phyloP scores from a whole-genome alignment of 2,888 invertebrate species.

The Cepaea hortensis region DNA sequence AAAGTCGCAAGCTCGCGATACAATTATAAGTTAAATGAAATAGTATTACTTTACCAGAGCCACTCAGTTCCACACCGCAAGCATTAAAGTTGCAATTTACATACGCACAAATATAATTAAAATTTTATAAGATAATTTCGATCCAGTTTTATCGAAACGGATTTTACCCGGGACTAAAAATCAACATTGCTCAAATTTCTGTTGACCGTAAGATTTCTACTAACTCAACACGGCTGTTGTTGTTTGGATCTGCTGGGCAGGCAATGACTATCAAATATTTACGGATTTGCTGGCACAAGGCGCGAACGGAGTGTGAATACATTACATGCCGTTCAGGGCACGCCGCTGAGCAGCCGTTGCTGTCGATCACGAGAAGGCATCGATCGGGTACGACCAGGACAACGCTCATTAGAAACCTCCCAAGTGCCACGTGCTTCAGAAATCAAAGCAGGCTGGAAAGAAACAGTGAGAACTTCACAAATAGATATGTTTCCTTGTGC shows the following conservation, averaged over 20 bases:
- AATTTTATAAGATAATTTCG: too few species aligned
- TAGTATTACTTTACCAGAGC: too few species aligned
- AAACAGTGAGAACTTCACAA: too few species aligned
- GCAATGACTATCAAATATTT: constrained; percentile 8
- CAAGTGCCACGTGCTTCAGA: not conserved
- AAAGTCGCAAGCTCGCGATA: too few species aligned
- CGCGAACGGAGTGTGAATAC: not conserved
- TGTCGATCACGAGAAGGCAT: not conserved
- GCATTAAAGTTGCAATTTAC: too few species aligned
- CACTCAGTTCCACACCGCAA: too few species aligned
- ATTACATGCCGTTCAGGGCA: not conserved
- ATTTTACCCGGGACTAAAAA: too few species aligned
- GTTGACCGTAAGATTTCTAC: not conserved
- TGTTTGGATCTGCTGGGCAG: not conserved
- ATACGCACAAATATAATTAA: too few species aligned
- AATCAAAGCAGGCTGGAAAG: not conserved
- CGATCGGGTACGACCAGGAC: not conserved
- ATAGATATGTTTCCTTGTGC: too few species aligned
- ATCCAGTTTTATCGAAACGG: too few species aligned
- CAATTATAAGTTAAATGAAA: too few species aligned
- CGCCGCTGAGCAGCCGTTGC: not conserved
- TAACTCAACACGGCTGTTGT: not conserved
- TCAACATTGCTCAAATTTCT: too few species aligned
- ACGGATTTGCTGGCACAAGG: not conserved
- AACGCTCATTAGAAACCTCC: not conserved